Percentiles rank a stretch among this genome's conserved stretches.
phyloP scores from a whole-genome alignment of 2,113 vertebrate species.

The Alligator mississippiensis region DNA sequence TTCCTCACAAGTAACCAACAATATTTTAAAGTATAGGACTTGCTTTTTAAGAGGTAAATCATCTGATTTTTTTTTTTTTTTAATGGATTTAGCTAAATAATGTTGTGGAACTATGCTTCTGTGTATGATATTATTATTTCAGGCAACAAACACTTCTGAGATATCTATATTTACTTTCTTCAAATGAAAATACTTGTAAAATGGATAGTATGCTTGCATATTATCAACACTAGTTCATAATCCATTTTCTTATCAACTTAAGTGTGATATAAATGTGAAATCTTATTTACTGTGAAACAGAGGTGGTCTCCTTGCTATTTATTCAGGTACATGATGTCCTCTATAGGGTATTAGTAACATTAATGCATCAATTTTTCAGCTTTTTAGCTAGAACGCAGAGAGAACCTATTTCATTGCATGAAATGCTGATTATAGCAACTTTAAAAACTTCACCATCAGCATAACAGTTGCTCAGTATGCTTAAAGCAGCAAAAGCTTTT shows the following conservation, averaged over 20 bases:
- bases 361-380: background rate
- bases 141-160: background rate
- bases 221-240: background rate
- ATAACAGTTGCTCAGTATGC: fast-evolving
- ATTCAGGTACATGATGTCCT: background rate
- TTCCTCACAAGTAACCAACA: background rate
- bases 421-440: background rate
- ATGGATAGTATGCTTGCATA: background rate
- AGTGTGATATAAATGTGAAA: background rate
- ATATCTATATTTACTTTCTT: background rate
- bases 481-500: background rate
- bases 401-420: background rate
- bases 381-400: background rate
- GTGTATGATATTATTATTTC: background rate
- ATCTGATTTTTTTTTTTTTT: background rate
- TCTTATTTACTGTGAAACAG: background rate
- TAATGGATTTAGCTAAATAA: background rate
- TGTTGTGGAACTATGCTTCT: background rate
- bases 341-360: background rate
- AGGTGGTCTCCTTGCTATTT: background rate
- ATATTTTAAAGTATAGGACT: background rate
- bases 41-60: too few relatives aligned
- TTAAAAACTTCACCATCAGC: background rate
- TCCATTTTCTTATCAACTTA: background rate
- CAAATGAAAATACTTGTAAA: background rate